Conservation (phyloP, 2,797 vertebrate genomes). For the Mallotus villosus region DNA sequence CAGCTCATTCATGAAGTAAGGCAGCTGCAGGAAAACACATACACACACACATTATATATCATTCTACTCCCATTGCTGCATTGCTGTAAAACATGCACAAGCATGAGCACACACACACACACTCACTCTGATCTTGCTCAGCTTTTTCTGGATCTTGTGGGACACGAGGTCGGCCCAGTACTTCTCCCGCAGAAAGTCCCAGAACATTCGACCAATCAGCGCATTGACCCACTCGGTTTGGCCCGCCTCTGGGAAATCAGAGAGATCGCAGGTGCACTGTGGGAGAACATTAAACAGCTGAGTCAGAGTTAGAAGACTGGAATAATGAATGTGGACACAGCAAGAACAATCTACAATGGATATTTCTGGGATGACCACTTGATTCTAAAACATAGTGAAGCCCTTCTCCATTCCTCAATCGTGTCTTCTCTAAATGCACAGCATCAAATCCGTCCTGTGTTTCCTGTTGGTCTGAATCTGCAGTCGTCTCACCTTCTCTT, state of each 20-base stretch:
- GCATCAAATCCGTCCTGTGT: not conserved
- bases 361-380: not conserved
- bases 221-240: slow-evolving; percentile 78
- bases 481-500: slow-evolving; percentile 51
- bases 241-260: slow-evolving; percentile 35
- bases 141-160: slow-evolving; percentile 87
- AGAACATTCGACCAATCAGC: slow-evolving; percentile 85
- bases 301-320: slow-evolving; percentile 3
- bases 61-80: too few species aligned
- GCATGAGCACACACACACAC: not conserved
- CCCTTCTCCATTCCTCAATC: not conserved
- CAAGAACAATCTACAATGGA: not conserved
- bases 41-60: slow-evolving; percentile 23
- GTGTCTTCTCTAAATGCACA: not conserved
- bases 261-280: slow-evolving; percentile 64
- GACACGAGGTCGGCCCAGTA: slow-evolving; percentile 83
- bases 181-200: slow-evolving; percentile 85
- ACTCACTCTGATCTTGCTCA: slow-evolving; percentile 88
- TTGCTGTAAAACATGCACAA: too few species aligned
- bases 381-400: not conserved
- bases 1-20: slow-evolving; percentile 91
- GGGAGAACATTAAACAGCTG: slow-evolving; percentile 11
- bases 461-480: not conserved
- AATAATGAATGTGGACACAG: not conserved
- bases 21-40: slow-evolving; percentile 72